Base-by-base conservation (phyloP, 2,888 invertebrate species). In the Boloria selene region DNA sequence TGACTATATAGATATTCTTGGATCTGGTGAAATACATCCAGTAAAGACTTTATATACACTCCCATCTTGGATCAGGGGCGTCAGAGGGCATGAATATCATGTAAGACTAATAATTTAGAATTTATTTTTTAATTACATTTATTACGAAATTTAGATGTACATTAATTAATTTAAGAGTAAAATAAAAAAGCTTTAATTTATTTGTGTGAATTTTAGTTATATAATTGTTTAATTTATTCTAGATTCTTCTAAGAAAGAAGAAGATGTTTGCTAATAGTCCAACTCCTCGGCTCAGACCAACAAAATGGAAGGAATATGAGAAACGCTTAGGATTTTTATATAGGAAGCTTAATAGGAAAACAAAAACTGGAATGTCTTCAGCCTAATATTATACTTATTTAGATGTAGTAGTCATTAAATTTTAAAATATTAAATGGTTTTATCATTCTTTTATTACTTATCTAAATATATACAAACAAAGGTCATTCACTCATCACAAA, bases 1-100 rank as follows among this genome's bases (percentile, higher is more conserved):
- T 89, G 98, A 99, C 86, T 99, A 98, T 80, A 98, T 99, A 72
- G 98, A 99, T 83, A 98, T 99, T 67, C 93, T 99, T 61, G 99
- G 99, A 2, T 95, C 96, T 79, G 97, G 96, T 44, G 93, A 93
- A 16, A 72, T 94, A 64, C 97, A 98, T 83, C 98, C 99, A 0
- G 95, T 96, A 0, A 95, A 95, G 80, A 94, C 98, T 14, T 85
- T 98, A 14, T 98, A 98, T 79, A 95, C 95, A 69, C 94, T 98
- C 6, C 99, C 99, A 0, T 87, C 94, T 0, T 99, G 98, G 98
- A 91, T 99, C 45, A 94, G 97, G 76, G 99, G 98, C 58, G 95
- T 98, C 55, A 94, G 93, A 16, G 98, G 85, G 2, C 96, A 96
- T 80, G 98, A 98, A 87, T 96, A 94, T 80, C 95, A 96, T 86